Conservation (phyloP, 2,797 vertebrate genomes). For the Acanthurus tractus region DNA sequence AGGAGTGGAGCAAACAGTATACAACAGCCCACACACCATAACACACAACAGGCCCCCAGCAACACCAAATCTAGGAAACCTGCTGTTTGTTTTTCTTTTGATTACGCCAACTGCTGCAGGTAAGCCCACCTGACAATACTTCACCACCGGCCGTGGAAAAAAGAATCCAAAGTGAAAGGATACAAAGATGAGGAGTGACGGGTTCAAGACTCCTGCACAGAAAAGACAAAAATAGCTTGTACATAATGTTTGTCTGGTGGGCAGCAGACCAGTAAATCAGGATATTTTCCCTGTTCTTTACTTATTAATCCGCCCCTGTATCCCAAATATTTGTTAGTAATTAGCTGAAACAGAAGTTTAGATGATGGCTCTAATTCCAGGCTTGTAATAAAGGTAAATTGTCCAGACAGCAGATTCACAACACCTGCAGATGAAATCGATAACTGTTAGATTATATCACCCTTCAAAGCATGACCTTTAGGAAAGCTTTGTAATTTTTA, state of each 20-base stretch:
- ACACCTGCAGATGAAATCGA: too few species aligned
- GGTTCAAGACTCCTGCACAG: slow-evolving; percentile 35
- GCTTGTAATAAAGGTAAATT: not conserved
- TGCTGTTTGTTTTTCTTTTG: slow-evolving; percentile 72
- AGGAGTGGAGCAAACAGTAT: slow-evolving; percentile 36
- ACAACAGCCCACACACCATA: slow-evolving; percentile 60
- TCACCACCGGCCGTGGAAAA: slow-evolving; percentile 49
- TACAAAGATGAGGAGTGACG: slow-evolving; percentile 31
- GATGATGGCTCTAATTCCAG: not conserved
- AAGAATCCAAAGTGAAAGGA: slow-evolving; percentile 45
- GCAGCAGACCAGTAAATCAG: slow-evolving; percentile 16
- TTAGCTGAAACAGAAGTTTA: not conserved
- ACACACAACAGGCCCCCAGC: slow-evolving; percentile 33
- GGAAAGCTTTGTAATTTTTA: too few species aligned
- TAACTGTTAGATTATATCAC: too few species aligned
- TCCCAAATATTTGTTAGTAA: not conserved
- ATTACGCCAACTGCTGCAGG: slow-evolving; percentile 58
- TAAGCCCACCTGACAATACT: slow-evolving; percentile 60
- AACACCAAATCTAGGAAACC: slow-evolving; percentile 51
- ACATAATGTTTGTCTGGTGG: slow-evolving; percentile 27
- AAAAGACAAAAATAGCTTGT: slow-evolving; percentile 27
- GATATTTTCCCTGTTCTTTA: not conserved
- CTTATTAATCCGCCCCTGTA: not conserved
- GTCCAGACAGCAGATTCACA: too few species aligned
- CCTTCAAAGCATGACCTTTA: too few species aligned